Conservation (phyloP, 92 coral and sea anemone species). For the Bergia sp. region DNA sequence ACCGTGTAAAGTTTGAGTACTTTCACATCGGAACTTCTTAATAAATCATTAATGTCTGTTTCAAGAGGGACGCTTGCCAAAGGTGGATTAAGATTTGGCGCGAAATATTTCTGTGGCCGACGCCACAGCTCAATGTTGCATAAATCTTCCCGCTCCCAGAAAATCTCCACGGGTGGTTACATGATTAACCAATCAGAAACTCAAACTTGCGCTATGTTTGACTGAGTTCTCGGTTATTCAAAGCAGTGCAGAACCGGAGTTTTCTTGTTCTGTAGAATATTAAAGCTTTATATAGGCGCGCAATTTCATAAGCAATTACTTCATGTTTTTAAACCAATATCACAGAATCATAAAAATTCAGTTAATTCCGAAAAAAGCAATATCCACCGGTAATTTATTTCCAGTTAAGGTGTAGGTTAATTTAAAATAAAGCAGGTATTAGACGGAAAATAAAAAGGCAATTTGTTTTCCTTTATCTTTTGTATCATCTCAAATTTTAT, state of each 20-base stretch:
- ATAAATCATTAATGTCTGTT: conserved; percentile 24
- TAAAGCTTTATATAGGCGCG: neutral
- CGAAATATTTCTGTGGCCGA: conserved; percentile 3
- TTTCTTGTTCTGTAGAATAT: neutral
- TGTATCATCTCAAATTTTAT: neutral
- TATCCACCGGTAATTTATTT: neutral
- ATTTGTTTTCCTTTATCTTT: neutral
- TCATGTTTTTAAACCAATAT: neutral
- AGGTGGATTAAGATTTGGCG: conserved; percentile 32
- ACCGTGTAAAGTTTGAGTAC: neutral
- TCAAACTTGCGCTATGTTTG: too few relatives aligned
- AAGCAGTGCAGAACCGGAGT: neutral
- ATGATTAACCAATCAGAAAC: neutral
- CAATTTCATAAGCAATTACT: neutral
- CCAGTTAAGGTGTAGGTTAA: conserved; percentile 20
- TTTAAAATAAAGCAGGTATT: conserved; percentile 17
- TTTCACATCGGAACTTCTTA: neutral
- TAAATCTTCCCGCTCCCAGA: conserved; percentile 28
- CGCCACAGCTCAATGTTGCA: conserved; percentile 3
- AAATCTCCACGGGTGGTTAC: conserved; percentile 31
- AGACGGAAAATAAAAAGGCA: neutral
- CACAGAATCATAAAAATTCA: conserved; percentile 15
- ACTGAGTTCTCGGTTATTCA: neutral
- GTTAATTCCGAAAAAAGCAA: conserved; percentile 2
- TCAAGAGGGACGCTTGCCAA: conserved; percentile 12